Base-by-base conservation (phyloP, 2,797 vertebrate species). In the Mus spretus region DNA sequence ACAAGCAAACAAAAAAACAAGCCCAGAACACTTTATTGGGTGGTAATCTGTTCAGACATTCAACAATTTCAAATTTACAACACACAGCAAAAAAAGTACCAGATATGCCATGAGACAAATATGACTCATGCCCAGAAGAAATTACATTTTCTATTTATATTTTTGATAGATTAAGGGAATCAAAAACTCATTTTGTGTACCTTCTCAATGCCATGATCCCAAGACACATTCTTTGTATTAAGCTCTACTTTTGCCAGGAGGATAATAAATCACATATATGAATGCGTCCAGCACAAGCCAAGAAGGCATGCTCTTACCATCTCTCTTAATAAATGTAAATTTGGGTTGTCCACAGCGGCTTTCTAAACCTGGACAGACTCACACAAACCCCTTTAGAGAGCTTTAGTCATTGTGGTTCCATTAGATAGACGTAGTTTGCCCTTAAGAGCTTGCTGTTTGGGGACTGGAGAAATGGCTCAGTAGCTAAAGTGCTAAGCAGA, bases 41-140 rank as follows among this genome's bases (percentile, higher is more conserved):
- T 63, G 28, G 53, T 37, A 57, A 78, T 24, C 20, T 55, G 67
- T 40, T 84, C 50, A 78, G 70, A 28, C 26, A n/a, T 74, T 67
- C 50, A 57, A 88, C 19, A 57, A 47, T 44, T 89, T 80, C 53
- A 80, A 65, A 92, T 65, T 94, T 34, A 89, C 78, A 92, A 65
- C 31, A 47, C 63, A n/a, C 70, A 92, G 67, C 83, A 74, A 81
- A 74, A 59, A 61, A 13, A 40, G 55, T 34, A 40, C 20, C 34
- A 63, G 61, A 44, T 1, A n/a, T 84, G 53, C 28, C 79, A 84
- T 80, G 55, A 96, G 93, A 44, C 31, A 77, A 86, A 75, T 13
- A 15, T 59, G 65, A 92, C 44, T 65, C 67, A 59, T 17, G 84
- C 22, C n/a, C 59, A 67, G 44, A 86, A 86, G 20, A 67, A 96